Conservation (phyloP, 2,113 vertebrate species). For the Engraulis encrasicolus region DNA sequence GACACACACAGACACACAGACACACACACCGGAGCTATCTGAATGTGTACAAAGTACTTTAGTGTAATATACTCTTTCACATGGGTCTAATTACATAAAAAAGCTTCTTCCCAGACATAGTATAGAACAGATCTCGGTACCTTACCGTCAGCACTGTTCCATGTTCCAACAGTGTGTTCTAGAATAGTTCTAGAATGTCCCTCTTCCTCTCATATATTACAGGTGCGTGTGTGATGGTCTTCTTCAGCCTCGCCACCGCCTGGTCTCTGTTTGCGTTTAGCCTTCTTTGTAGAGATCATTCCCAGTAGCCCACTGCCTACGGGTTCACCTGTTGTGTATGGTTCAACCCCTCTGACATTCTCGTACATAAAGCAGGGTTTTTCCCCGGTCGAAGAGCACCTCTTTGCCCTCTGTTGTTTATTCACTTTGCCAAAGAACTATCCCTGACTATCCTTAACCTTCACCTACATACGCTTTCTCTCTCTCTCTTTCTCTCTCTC, state of each 20-base stretch:
- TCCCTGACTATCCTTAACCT: conserved; percentile 16
- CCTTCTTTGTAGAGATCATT: neutral
- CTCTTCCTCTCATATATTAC: neutral
- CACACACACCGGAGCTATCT: too few species aligned
- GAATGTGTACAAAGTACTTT: too few species aligned
- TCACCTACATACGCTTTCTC: too few species aligned
- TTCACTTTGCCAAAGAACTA: too few species aligned
- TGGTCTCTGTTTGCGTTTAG: neutral
- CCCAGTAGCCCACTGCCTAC: neutral
- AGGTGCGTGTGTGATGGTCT: neutral
- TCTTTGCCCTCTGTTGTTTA: too few species aligned
- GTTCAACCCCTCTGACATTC: neutral
- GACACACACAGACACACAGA: too few species aligned
- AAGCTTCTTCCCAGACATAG: neutral
- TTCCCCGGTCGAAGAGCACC: too few species aligned
- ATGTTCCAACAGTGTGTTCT: neutral
- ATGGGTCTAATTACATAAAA: too few species aligned
- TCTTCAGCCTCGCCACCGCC: neutral
- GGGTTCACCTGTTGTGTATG: neutral
- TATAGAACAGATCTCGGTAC: neutral
- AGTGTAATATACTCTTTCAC: too few species aligned
- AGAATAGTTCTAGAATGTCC: neutral
- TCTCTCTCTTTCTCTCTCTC: too few species aligned
- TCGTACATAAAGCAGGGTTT: neutral
- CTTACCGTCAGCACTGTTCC: neutral